Evolutionary conservation across 1,140 invertebrate genomes (phyloP), one percentile per base, ranked within the genome.

Genomic region (Drosophila athabasca): DNA sequence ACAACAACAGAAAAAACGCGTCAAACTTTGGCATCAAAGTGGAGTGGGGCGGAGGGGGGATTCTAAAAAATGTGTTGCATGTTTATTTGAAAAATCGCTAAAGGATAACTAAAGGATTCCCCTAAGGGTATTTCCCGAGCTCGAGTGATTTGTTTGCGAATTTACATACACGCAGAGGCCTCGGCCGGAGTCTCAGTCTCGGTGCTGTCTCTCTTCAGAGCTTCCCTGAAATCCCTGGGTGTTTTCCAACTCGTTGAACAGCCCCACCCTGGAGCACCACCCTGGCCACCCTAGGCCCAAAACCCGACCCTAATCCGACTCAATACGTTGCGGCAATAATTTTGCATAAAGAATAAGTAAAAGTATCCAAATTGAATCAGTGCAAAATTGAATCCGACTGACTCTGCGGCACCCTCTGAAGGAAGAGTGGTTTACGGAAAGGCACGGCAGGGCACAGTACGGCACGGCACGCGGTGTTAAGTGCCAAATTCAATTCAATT

Each of bases 21-120:
- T 82, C 69, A 87, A 85, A 75, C 51, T 87, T 81, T 74, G 41
- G 29, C 50, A 66, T 7, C 29, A 31, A 3, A 29, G 29, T 8
- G 29, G 29, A 9, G 7, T 44, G 57, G 46, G 43, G 31, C 3
- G 59, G 50, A 31, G 31, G 24, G 31, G 41, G 62, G 62, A 68
- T 57, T 68, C 66, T 57, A 67, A 77, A 61, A 71, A 60, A 77
- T 79, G 57, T 84, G 72, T 69, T 76, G 67, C 76, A 74, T 87
- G 82, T 87, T 87, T 87, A 87, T 82, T 88, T 71, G 82, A 87
- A 87, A 87, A 87, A 87, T 87, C 82, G 83, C 82, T 87, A 88
- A 87, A 87, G 82, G 83, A 87, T 88, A 87, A 88, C 82, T 64
- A 81, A 87, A 73, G 67, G 79, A 88, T 83, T 87, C 83, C 83